Evolutionary conservation across 2,797 vertebrate species (phyloP), one percentile per base, ranked within the genome.

Genomic region (Percopsis omiscomaycus): DNA sequence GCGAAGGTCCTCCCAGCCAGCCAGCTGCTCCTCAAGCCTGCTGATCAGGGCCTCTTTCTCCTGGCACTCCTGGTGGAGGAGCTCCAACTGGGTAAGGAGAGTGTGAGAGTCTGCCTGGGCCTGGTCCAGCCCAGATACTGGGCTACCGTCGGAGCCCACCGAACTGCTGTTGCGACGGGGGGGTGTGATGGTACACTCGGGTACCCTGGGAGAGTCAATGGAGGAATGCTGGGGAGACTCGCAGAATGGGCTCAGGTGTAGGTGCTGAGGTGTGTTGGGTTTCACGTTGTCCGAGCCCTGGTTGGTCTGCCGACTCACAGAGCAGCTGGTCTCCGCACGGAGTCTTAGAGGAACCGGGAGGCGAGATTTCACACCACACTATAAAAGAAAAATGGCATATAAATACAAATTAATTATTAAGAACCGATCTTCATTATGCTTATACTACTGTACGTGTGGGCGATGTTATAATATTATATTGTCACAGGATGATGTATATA

Each of bases 301-400:
- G 2, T 65, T 59, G 9, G 66, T 27, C 13, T 78, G 81, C 66
- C 63, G 84, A 2, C 56, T 0, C 10, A 46, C 53, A 66, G 73
- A 9, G 48, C 67, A n/a, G 12, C 73, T 86, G 3, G 80, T 1
- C 0, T 90, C 78, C 12, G 66, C 80, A 52, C 75, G 83, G 5
- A 81, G 60, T 54, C 88, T 94, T 13, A 94, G 30, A 6, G 85
- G 92, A 74, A 98, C 60, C 0, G 96, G 95, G 54, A 98, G 84
- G 45, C 92, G 91, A 9, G 96, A 98, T 78, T 74, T 96, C 69
- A 82, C 85, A 30, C 71, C 65, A 12, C 74, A 75, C 95, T 96
- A 61, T 28, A 84, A 80, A 55, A 27, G 47, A 78, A 67, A 73
- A 12, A 30, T 59, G 5, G 50, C 22, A 22, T 22, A 22, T 22